Base-by-base conservation (phyloP, 2,113 vertebrate species). In the Myotis yumanensis region DNA sequence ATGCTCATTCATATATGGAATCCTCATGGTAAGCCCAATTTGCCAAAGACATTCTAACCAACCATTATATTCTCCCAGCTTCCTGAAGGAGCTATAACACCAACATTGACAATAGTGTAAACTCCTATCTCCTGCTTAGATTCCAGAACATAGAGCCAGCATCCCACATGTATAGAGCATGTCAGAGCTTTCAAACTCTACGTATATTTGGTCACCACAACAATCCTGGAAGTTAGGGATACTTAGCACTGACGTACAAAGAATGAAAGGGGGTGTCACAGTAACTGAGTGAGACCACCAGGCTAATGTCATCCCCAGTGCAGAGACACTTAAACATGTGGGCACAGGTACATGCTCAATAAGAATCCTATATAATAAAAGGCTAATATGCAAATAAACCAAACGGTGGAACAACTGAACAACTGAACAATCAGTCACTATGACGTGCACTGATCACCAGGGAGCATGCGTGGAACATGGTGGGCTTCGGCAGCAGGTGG, bases 21-120 rank as follows among this genome's bases (percentile, higher is more conserved):
- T 48, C 52, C 52, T 81, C 17, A 20, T 32, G 85, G 76, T 46
- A 62, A 89, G 93, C 73, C 37, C 95, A 23, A 80, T 94, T 93
- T 72, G 32, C 59, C 59, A 57, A 30, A 54, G 73, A 40, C 3
- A 2, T 57, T 95, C 85, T 52, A 51, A 90, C 15, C 15, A 71
- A 52, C 59, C 37, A 37, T 81, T 81, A 59, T 40, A 76, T 35
- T 76, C 73, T 82, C 88, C 52, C 59, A 94, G 81, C 20, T 75
- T 62, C 77, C 84, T 37, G n/a, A 80, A 89, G 71, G 80, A 62
- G 52, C 35, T 66, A 25, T 77, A 88, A 86, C 90, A 75, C 6
- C 32, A 93, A 46, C n/a, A 40, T 30, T 86, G 75, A 32, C 23
- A 73, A 3, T 57, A 20, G 4, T 40, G 28, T 43, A 23, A 83